phyloP scores from a whole-genome alignment of 2,113 vertebrate genomes.

The Upupa epops region DNA sequence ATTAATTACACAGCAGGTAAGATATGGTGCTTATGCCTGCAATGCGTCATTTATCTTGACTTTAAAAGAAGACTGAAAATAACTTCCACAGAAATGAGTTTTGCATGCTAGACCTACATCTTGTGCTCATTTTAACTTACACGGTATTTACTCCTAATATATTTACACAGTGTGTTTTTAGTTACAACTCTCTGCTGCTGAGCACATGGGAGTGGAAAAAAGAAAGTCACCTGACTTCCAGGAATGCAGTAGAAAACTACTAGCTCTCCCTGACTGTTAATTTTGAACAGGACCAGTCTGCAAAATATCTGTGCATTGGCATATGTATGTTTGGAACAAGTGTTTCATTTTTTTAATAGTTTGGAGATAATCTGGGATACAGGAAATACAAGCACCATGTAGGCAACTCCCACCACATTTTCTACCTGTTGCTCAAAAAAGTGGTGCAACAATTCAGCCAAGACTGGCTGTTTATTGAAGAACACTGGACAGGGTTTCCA shows the following conservation, averaged over 20 bases:
- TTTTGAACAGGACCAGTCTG: background rate
- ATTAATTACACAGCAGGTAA: background rate
- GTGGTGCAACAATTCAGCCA: background rate
- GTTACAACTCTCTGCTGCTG: background rate
- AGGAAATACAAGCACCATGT: background rate
- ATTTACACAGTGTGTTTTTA: background rate
- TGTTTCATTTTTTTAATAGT: background rate
- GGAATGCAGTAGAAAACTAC: background rate
- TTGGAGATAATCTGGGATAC: background rate
- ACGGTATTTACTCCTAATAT: background rate
- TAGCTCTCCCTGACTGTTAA: background rate
- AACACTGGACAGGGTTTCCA: background rate
- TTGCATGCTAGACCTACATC: background rate
- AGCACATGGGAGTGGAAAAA: background rate
- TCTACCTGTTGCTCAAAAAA: background rate
- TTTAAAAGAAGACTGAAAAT: background rate
- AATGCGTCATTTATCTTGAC: background rate
- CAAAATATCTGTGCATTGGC: background rate
- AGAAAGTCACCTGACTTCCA: background rate
- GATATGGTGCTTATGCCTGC: background rate
- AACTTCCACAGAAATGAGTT: background rate
- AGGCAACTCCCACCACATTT: background rate
- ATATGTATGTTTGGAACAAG: background rate
- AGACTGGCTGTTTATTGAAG: background rate
- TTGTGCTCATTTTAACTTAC: background rate